These are phyloP conservation scores for Misgurnus anguillicaudatus DNA, from an alignment of 2,113 vertebrate genomes.

Conservation along the genomic window DNA sequence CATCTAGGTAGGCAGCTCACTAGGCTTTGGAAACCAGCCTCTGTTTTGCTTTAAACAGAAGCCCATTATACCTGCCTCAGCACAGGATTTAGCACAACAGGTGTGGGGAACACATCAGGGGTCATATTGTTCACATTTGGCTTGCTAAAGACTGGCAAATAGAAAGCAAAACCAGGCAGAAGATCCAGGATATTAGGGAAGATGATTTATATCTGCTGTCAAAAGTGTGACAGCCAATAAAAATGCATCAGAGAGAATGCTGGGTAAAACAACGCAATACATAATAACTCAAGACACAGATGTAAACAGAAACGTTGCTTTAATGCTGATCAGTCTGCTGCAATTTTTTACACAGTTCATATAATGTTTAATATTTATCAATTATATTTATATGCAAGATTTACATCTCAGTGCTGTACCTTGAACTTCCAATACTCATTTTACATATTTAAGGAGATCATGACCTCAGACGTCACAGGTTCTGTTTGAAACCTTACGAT, in stretches of 20 bases:
- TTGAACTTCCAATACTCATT: conserved; percentile 7
- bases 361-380: no score
- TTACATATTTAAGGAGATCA: conserved; percentile 12
- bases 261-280: conserved; percentile 64
- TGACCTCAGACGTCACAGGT: conserved; percentile 20
- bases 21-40: neutral
- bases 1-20: neutral
- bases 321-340: neutral
- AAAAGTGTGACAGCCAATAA: conserved; percentile 64
- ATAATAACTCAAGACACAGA: conserved; percentile 57
- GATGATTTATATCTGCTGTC: conserved; percentile 76
- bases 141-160: conserved; percentile 78
- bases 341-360: no score
- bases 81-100: conserved; percentile 69
- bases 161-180: conserved; percentile 69
- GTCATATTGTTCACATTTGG: conserved; percentile 76
- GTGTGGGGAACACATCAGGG: conserved; percentile 64
- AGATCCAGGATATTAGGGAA: conserved; percentile 70
- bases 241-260: conserved; percentile 66
- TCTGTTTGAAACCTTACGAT: conserved; percentile 4
- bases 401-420: neutral
- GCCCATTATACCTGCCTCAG: conserved; percentile 56
- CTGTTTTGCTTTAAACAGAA: conserved; percentile 42
- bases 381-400: no score
- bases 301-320: neutral